Base-by-base conservation (phyloP, 2,797 vertebrate genomes). In the Huso huso region DNA sequence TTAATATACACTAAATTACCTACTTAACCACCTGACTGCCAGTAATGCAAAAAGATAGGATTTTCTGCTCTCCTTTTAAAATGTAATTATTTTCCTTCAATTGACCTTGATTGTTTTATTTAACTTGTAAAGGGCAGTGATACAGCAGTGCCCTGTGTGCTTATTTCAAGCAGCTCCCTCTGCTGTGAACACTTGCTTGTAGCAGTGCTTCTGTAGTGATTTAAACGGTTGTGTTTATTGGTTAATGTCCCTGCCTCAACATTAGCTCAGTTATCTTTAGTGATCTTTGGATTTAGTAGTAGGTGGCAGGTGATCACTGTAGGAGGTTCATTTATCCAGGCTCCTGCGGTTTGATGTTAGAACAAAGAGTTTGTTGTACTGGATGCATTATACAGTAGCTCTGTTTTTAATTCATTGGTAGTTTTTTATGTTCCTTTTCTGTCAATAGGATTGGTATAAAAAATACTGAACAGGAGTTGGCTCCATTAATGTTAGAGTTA, bases 141-240 rank as follows among this genome's bases (percentile, higher is more conserved):
- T 37, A 37, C 37, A 37, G 60, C 48, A 64, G 68, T 62, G 71
- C 61, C 59, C 66, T 59, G 61, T 68, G 57, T 49, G 57, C 68
- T 68, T 37, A 80, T 81, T 76, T 77, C 78, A 48, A 76, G 74
- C 75, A 73, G 74, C 51, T 72, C 69, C 72, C 10, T 67, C 66
- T 37, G 18, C 50, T 67, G 66, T 11, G 8, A 13, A 49, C 10
- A n/a, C 15, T 7, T 11, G 12, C 10, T 11, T 61, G 59, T 59
- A 23, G 8, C 64, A 61, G 1, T 6, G 7, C 66, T 61, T 18
- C 12, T 51, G 49, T 49, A 15, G 52, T 60, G 58, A 15, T n/a
- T 8, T 55, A 66, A 37, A 37, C n/a, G 23, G 7, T 66, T 55
- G 48, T 66, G n/a, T 66, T 37, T 50, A 51, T 64, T 65, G n/a